A percentile compares a stretch with the other conserved stretches of the same genome.
Evolutionary conservation across 2,113 vertebrate genomes (phyloP).

Genomic region (Anguilla rostrata): DNA sequence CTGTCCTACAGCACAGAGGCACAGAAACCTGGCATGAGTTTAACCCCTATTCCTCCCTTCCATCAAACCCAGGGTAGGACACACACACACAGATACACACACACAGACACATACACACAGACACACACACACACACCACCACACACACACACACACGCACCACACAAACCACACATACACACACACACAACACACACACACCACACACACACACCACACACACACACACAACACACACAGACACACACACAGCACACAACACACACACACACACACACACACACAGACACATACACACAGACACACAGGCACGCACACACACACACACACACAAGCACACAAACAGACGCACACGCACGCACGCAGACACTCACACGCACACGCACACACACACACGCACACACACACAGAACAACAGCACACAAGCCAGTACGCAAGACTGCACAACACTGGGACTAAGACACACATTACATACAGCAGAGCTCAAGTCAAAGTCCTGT

Average conservation of each 20-base stretch:
- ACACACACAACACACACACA: neutral
- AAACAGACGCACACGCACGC: neutral
- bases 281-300: too few species aligned
- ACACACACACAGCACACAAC: neutral
- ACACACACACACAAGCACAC: neutral
- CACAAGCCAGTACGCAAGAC: too few species aligned
- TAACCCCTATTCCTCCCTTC: neutral
- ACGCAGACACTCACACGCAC: constrained; percentile 18
- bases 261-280: too few species aligned
- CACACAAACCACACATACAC: too few species aligned
- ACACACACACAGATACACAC: too few species aligned
- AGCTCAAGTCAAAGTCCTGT: neutral
- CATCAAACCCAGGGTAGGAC: neutral
- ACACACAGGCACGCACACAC: too few species aligned
- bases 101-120: too few species aligned
- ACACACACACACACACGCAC: neutral
- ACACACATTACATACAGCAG: constrained; percentile 12
- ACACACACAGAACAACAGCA: neutral
- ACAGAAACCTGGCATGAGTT: neutral
- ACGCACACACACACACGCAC: constrained; percentile 12
- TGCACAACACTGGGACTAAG: too few species aligned
- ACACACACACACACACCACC: too few species aligned
- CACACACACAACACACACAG: too few species aligned
- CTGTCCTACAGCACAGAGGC: neutral
- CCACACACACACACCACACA: too few species aligned